These are phyloP conservation scores for Brachypodius melanocephalos DNA, from an alignment of 2,113 vertebrate genomes.

Conservation along the genomic window DNA sequence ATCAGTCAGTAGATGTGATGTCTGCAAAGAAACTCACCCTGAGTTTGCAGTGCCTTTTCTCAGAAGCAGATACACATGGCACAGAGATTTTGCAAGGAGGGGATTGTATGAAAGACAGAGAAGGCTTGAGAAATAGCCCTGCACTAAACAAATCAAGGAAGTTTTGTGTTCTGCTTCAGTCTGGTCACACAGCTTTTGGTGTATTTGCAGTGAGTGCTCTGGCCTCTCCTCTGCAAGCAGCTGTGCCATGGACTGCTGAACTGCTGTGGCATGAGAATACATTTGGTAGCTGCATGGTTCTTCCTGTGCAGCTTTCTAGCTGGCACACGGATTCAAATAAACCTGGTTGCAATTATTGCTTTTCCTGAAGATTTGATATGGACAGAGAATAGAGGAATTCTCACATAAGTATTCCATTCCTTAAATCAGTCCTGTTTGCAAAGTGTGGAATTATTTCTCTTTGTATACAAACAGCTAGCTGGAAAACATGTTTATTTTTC, in stretches of 20 bases:
- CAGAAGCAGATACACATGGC: neutral
- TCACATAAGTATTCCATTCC: neutral
- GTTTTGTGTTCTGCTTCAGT: neutral
- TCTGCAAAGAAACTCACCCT: neutral
- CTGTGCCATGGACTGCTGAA: neutral
- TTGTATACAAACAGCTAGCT: neutral
- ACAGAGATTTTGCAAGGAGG: neutral
- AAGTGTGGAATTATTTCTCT: neutral
- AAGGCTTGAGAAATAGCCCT: neutral
- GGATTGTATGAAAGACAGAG: neutral
- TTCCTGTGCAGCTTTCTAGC: neutral
- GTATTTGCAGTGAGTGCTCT: neutral
- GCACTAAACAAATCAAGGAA: accelerated
- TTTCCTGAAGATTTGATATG: neutral
- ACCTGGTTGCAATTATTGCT: neutral
- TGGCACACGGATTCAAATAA: neutral
- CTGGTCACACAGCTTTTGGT: neutral
- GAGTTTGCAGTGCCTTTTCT: neutral
- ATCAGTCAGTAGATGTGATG: neutral
- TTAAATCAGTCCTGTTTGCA: neutral
- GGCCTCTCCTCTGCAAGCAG: neutral
- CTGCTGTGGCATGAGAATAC: neutral
- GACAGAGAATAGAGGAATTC: neutral
- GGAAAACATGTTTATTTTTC: neutral
- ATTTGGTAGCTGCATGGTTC: neutral